Evolutionary conservation across 2,797 vertebrate species (phyloP).

Genomic region (Argentina silus): DNA sequence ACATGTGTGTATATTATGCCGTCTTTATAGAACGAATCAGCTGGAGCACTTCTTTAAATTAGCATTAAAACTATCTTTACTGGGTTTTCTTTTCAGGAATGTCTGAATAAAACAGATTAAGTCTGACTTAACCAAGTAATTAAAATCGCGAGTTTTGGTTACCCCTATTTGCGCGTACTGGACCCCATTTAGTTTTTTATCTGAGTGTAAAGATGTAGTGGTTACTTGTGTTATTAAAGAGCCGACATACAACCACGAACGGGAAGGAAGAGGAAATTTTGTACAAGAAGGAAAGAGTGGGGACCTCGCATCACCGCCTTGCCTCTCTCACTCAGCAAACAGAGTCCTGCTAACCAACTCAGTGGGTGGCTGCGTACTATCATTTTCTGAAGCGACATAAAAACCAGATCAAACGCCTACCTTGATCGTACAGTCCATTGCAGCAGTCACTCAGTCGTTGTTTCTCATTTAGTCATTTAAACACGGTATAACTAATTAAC

Average conservation of each 20-base stretch:
- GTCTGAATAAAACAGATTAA: background rate
- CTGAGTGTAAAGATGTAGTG: slow-evolving; percentile 79
- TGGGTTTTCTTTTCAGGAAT: background rate
- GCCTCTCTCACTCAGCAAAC: slow-evolving; percentile 75
- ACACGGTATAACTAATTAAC: slow-evolving; percentile 43
- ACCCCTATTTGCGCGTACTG: slow-evolving; percentile 40
- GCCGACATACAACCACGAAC: slow-evolving; percentile 89
- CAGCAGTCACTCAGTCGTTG: slow-evolving; percentile 60
- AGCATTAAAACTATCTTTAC: background rate
- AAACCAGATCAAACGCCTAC: slow-evolving; percentile 68
- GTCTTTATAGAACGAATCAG: background rate
- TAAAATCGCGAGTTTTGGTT: slow-evolving; percentile 23
- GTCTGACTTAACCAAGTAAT: slow-evolving; percentile 18
- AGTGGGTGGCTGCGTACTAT: slow-evolving; percentile 72
- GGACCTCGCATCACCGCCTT: slow-evolving; percentile 82
- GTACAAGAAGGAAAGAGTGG: slow-evolving; percentile 91
- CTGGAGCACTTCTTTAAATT: background rate
- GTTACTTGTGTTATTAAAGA: slow-evolving; percentile 90
- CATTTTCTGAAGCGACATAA: slow-evolving; percentile 52
- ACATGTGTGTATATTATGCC: background rate
- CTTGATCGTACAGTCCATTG: slow-evolving; percentile 90
- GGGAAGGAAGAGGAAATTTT: slow-evolving; percentile 94
- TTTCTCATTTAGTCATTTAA: slow-evolving; percentile 73
- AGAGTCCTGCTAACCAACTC: slow-evolving; percentile 52
- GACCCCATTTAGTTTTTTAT: slow-evolving; percentile 58